Base-by-base conservation (phyloP, 1,140 invertebrate genomes). In the Vanessa atalanta region DNA sequence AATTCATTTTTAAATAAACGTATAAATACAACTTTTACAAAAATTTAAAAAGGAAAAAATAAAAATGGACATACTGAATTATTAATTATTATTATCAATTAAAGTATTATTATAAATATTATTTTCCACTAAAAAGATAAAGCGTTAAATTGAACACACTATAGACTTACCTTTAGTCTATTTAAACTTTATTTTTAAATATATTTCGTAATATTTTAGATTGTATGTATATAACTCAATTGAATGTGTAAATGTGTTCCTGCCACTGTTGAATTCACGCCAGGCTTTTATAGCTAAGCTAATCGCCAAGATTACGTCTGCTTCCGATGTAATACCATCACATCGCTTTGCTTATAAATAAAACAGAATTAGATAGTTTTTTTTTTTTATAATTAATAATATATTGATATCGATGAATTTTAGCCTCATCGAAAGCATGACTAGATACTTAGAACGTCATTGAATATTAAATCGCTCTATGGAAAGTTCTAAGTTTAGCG, bases 161-260 rank as follows among this genome's bases (percentile, higher is more conserved):
- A 43, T 43, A 43, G 7, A 43, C 6, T 43, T 5, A 43, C 8
- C 37, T 43, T 43, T 9, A 11, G 7, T 43, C 37, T 51, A 51
- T n/a, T n/a, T 1, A 51, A 6, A 14, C 15, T 50, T 15, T 12
- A 51, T 12, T 51, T n/a, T n/a, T 0, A 51, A 51, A 2, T 6
- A 1, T 51, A 51, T 51, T n/a, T 50, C 11, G 48, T 50, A 50
- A 50, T 15, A 14, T 50, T 51, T 14, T 5, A 15, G 5, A n/a
- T n/a, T n/a, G 5, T 51, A n/a, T 14, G 48, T 15, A 31, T 31
- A 31, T 31, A 14, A 14, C 7, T 14, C 7, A 67, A n/a, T 67
- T 16, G 8, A 53, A 47, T 68, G 57, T 69, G 5, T 55, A 68
- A 77, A 83, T 72, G 83, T 88, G 76, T 83, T 85, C 78, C 77